Base-by-base conservation (phyloP, 2,888 invertebrate species). In the Chaetogeoica ovagalla region DNA sequence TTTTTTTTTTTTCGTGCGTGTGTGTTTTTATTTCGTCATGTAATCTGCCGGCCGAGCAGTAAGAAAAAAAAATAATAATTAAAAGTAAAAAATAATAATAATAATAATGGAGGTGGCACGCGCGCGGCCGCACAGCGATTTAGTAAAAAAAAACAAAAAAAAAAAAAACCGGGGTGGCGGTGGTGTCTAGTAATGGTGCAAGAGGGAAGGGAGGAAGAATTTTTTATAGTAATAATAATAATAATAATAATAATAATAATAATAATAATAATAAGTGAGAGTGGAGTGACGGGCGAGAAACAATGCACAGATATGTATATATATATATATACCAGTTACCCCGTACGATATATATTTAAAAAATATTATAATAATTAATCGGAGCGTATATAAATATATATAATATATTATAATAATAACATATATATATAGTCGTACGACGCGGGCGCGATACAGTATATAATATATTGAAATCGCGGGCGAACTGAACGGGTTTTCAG, bases 401-500 rank as follows among this genome's bases (percentile, higher is more conserved):
- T 55, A 19, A 62, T n/a, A n/a, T n/a, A n/a, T n/a, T n/a, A n/a
- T n/a, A n/a, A n/a, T n/a, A n/a, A n/a, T n/a, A 9, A 30, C 15
- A 48, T 5, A 48, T 48, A 48, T 30, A 6, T 23, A 17, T 62
- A 62, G 17, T 62, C 6, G 6, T 37, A 17, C 37, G 23, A 57
- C 39, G 21, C 68, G 21, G 17, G 66, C 11, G 15, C 30, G 30
- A 4, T 30, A 30, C 30, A 30, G 30, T 30, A 30, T 48, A 48
- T 48, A n/a, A n/a, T n/a, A n/a, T n/a, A n/a, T n/a, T n/a, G 0
- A 48, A 48, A 48, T 48, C 43, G 66, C 43, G 66, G 55, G 37
- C 69, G 6, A 69, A 69, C 30, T 57, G 70, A 70, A 70, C 57
- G 37, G 70, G 70, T 70, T 70, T 70, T n/a, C n/a, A 39, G 37